Conservation (phyloP, 2,888 invertebrate species). For the Ophion slaviceki region DNA sequence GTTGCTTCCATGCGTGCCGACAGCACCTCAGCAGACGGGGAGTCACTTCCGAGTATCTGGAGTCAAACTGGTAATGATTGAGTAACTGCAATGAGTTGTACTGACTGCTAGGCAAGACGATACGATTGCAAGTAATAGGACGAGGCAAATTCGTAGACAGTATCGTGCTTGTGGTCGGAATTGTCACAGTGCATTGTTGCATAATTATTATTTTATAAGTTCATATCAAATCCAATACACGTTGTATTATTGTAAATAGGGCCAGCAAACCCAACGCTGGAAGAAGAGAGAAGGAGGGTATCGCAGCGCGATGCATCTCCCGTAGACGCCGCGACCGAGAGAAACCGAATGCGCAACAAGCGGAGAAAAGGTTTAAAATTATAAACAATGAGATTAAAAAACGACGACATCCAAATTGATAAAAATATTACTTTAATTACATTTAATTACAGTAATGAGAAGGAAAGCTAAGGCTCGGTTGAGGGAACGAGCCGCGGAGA, state of each 20-base stretch:
- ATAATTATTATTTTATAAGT: background rate
- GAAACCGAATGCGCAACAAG: background rate
- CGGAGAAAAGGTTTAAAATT: background rate
- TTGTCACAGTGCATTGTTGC: background rate
- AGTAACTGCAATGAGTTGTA: too few species aligned
- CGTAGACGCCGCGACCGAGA: background rate
- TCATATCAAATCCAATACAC: too few species aligned
- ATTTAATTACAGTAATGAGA: conserved; percentile 2
- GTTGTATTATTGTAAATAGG: too few species aligned
- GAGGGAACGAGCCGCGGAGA: background rate
- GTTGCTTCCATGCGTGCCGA: too few species aligned
- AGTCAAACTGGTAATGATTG: too few species aligned
- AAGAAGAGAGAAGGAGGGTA: background rate
- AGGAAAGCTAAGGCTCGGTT: background rate
- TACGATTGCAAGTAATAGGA: too few species aligned
- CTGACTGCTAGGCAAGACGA: too few species aligned
- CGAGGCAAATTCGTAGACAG: background rate
- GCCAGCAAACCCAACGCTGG: too few species aligned
- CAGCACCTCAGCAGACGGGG: too few species aligned
- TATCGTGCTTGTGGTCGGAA: background rate
- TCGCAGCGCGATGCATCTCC: background rate
- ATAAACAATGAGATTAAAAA: background rate
- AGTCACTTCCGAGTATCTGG: too few species aligned
- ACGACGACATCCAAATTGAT: background rate
- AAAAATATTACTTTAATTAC: background rate